Percentiles rank a stretch among this genome's conserved stretches.
Conservation (phyloP, 92 coral and sea anemone species). For the Ricordea florida region DNA sequence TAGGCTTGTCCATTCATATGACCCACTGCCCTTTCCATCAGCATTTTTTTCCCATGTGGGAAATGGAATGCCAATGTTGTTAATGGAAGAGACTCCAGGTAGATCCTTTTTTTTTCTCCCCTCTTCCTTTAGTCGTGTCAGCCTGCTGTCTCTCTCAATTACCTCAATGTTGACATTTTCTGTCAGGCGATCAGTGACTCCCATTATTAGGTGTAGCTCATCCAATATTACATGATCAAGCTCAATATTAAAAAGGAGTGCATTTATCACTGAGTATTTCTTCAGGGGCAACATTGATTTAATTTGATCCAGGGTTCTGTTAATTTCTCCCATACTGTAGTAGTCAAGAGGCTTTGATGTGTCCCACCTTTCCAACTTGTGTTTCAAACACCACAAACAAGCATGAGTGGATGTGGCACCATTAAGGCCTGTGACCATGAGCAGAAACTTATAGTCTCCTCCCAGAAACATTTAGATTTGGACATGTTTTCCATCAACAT, state of each 20-base stretch:
- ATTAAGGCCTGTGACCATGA: constrained; percentile 33
- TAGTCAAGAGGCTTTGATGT: constrained; percentile 3
- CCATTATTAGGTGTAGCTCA: constrained; percentile 25
- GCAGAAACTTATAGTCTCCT: constrained; percentile 42
- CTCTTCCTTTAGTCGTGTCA: constrained; percentile 3
- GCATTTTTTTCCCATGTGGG: too few relatives aligned
- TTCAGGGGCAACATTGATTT: too few relatives aligned
- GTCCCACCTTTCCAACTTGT: too few relatives aligned
- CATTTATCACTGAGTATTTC: background rate
- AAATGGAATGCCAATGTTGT: constrained; percentile 31
- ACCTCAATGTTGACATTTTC: constrained; percentile 19
- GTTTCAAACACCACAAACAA: constrained; percentile 31
- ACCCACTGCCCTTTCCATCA: too few relatives aligned
- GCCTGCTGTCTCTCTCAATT: constrained; percentile 7
- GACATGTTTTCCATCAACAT: constrained; percentile 4
- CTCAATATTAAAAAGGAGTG: constrained; percentile 15
- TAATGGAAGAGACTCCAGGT: background rate
- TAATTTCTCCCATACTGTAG: background rate
- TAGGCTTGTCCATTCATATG: too few relatives aligned
- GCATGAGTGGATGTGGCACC: too few relatives aligned
- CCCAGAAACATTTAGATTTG: constrained; percentile 7
- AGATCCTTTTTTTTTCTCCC: constrained; percentile 17
- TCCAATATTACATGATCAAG: too few relatives aligned
- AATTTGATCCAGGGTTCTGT: constrained; percentile 14
- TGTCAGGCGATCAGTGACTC: constrained; percentile 19